Base-by-base conservation (phyloP, 35 echinoderm and acorn worm species). In the Ptychodera flava region DNA sequence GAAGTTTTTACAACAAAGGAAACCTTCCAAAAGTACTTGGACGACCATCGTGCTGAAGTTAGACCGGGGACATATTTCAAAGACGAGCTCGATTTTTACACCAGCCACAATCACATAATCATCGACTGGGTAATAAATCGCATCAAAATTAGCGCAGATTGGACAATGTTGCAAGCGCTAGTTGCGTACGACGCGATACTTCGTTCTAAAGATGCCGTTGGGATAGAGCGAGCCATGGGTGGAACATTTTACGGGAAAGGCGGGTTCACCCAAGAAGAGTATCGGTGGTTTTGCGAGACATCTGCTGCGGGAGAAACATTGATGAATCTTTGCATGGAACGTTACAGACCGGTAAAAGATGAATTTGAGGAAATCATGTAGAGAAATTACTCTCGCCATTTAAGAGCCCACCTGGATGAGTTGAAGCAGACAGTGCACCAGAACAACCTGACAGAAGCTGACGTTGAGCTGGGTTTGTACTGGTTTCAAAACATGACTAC, bases 401-500 rank as follows among this genome's bases (percentile, higher is more conserved):
- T 64, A 12, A 6, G 45, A 64, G 6, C 6, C 22, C 6, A 64
- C 6, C 45, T 64, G 6, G 45, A 64, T 22, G 22, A 64, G 45
- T 22, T 64, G 22, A 64, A 64, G 22, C 45, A 22, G 22, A 22
- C 6, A 64, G 22, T 64, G 22, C 22, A 64, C 45, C 6, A 6
- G 22, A 64, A 64, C 22, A 64, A 64, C 45, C 6, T 64, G 22
- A 64, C 45, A 64, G 22, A 64, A 12, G 45, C 45, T 12, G 45
- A 64, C 22, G 45, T 64, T 64, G 22, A 12, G 31, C 78, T 30
- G 31, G 30, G 28, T 78, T 28, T 81, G 1, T 80, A 81, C 78
- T 88, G 86, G 86, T 88, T 81, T 33, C 28, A 88, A 10, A 88
- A 88, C 32, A 81, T 82, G 35, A 81, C 86, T 22, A 88, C 34